Evolutionary conservation across 37 sponge, comb jelly and placozoan genomes (phyloP), one percentile per base, ranked within the genome.

Genomic region (Petrosia ficiformis): DNA sequence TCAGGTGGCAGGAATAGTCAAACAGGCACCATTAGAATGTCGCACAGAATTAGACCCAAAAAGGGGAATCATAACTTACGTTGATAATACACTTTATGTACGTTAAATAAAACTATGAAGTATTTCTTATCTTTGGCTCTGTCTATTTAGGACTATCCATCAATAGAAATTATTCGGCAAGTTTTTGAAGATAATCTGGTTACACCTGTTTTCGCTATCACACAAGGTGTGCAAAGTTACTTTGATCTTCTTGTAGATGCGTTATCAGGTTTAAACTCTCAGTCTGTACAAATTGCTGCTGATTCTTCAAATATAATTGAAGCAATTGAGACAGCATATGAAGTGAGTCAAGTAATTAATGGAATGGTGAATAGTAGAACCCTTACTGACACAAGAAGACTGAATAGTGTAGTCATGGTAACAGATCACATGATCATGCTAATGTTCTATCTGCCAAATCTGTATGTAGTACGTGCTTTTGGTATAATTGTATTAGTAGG

Each of bases 91-190:
- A 10, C 21, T 29, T 24, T 64, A 29, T 64, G 65, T 64, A 29
- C 11, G 65, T 24, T 6, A 64, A 25, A n/a, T 29, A 19, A 25
- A 30, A 10, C 6, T 8, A 29, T 8, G 21, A 25, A 10, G 6
- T 29, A n/a, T n/a, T 10, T 29, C 21, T 64, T 68, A 19, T 8
- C 5, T 10, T 14, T 21, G 5, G 6, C 11, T 35, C 10, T 3
- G 19, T 52, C 39, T 35, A 43, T 44, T 8, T 61, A 74, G 83
- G 83, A 82, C 70, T 82, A 66, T 61, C 83, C 83, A 24, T 82
- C 83, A 11, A 61, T 82, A 33, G 54, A 59, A 14, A 75, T 75
- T n/a, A 54, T 82, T 4, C 40, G 44, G 42, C 35, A 66, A 0
- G 59, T 75, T 31, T 70, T 82, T 30, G 38, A 39, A 28, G 58